Evolutionary conservation across 2,113 vertebrate genomes (phyloP).

Genomic region (Microtus oregoni): DNA sequence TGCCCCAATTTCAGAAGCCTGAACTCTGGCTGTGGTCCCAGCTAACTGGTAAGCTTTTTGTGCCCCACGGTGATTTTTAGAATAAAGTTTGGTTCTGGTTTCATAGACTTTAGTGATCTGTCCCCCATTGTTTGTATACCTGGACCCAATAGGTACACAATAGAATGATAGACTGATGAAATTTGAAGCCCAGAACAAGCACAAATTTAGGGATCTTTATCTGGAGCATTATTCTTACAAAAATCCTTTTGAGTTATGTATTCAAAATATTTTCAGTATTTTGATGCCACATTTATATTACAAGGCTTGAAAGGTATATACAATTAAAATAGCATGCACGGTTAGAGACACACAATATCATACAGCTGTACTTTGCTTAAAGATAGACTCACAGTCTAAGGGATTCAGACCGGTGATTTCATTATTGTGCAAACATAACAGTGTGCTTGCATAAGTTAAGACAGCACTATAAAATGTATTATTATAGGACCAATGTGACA

Average conservation of each 20-base stretch:
- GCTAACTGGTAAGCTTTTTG: no score
- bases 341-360: neutral
- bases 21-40: no score
- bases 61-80: no score
- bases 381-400: neutral
- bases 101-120: no score
- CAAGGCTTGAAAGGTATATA: neutral
- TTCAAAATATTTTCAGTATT: conserved; percentile 10
- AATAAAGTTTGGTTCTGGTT: no score
- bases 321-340: neutral
- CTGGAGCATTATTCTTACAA: neutral
- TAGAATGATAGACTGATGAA: neutral
- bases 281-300: neutral
- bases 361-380: neutral
- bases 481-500: neutral
- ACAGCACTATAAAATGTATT: no score
- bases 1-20: no score
- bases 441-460: neutral
- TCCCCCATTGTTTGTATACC: no score
- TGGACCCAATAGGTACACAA: no score
- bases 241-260: neutral
- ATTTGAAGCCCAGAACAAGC: neutral
- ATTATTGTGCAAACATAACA: neutral
- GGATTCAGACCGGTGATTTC: no score
- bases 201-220: neutral